Percentiles rank a stretch among this genome's conserved stretches.
These are phyloP conservation scores for Escarpia spicata DNA, from an alignment of 2,888 invertebrate genomes.

Conservation along the genomic window DNA sequence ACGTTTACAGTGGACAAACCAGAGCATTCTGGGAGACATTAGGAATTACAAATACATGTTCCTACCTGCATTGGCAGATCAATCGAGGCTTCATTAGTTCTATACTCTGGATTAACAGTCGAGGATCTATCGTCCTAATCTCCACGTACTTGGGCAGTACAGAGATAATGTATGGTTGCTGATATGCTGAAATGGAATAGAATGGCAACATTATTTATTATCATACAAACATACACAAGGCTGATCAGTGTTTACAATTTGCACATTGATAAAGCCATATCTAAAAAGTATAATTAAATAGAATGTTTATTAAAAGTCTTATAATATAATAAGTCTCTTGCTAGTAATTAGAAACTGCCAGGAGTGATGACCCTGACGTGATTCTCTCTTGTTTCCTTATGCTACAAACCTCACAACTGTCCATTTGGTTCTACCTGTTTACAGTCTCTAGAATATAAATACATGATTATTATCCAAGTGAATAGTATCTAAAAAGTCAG, in stretches of 20 bases:
- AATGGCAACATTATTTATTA: slow-evolving; percentile 1
- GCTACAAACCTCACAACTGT: too few relatives aligned
- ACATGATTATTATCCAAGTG: background rate
- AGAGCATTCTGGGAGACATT: background rate
- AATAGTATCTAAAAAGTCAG: background rate
- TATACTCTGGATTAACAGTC: slow-evolving; percentile 82
- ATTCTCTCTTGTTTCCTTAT: too few relatives aligned
- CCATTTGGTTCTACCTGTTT: too few relatives aligned
- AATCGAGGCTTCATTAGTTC: slow-evolving; percentile 69
- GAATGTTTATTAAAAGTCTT: background rate
- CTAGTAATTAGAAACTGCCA: too few relatives aligned
- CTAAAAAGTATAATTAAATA: too few relatives aligned
- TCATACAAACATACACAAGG: background rate
- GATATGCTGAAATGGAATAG: slow-evolving; percentile 77
- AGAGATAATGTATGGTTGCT: slow-evolving; percentile 91
- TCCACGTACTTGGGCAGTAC: slow-evolving; percentile 84
- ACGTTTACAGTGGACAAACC: too few relatives aligned
- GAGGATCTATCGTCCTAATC: slow-evolving; percentile 85
- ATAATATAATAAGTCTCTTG: background rate
- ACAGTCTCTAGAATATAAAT: background rate
- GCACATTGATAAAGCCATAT: background rate
- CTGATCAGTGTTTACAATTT: background rate
- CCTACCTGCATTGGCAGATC: slow-evolving; percentile 59
- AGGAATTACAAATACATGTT: slow-evolving; percentile 14
- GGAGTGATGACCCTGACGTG: too few relatives aligned